Base-by-base conservation (phyloP, 2,113 vertebrate species). In the Alligator mississippiensis region DNA sequence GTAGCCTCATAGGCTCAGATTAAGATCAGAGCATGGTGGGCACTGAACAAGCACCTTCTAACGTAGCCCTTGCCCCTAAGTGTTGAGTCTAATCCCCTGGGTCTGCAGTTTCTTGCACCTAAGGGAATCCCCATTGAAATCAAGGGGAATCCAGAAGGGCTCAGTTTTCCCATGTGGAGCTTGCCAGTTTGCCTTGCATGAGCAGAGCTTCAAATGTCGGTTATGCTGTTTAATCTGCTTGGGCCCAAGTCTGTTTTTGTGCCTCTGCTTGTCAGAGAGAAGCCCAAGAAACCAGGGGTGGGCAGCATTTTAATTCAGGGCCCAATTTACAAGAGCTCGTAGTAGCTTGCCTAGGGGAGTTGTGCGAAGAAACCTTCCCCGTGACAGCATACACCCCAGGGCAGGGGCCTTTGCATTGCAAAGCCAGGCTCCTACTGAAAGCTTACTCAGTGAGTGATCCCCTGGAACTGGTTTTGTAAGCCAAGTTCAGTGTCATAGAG, bases 31-130 rank as follows among this genome's bases (percentile, higher is more conserved):
- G 4, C 1, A 18, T 72, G 30, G 30, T 12, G 13, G 59, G 77
- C 16, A 22, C 19, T 16, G 34, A n/a, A 47, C 55, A 1, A 17
- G 4, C 1, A 2, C 3, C 1, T 0, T 1, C 62, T 24, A 3
- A 2, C 1, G 11, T 58, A 3, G 2, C 4, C 16, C 77, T 13
- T 6, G 16, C 64, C 4, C 38, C 30, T 6, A 74, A 47, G 11
- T 22, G 38, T 22, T 17, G 5, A 12, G 62, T 18, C 0, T 13
- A 4, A 70, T n/a, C 47, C 57, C 1, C 2, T 34, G 68, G 12
- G 11, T 6, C 30, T 38, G 68, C 34, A 38, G 6, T 19, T 68
- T 68, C 66, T n/a, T 34, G 66, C 66, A 68, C 64, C 15, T 16
- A 17, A 2, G 4, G 8, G 15, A 72, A 6, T 3, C 34, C 11